Conservation (phyloP, 2,797 vertebrate genomes). For the Enteromius trimaculatus region DNA sequence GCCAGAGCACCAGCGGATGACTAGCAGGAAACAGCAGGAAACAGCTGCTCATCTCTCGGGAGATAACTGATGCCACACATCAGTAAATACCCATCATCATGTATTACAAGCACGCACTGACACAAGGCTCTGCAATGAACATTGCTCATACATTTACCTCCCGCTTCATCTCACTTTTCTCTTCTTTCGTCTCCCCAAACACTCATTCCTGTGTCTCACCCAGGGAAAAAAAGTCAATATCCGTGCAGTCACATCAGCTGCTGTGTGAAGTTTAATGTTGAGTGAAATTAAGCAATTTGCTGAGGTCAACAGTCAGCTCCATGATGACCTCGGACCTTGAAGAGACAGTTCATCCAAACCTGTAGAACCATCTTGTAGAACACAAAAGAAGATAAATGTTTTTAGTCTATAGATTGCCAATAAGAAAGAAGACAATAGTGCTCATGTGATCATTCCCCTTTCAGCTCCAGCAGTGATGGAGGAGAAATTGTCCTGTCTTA, state of each 20-base stretch:
- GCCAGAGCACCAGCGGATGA: constrained; percentile 32
- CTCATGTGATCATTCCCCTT: too few species aligned
- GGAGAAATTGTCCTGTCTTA: too few species aligned
- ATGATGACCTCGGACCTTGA: not conserved
- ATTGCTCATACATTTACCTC: not conserved
- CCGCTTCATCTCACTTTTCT: not conserved
- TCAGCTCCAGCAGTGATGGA: too few species aligned
- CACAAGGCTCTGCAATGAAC: constrained; percentile 10
- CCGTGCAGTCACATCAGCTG: not conserved
- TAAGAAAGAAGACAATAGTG: too few species aligned
- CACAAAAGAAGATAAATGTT: not conserved
- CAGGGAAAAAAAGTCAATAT: not conserved
- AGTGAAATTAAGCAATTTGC: constrained; percentile 19
- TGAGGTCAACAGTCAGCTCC: not conserved
- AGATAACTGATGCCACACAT: constrained; percentile 48
- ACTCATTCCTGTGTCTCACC: not conserved
- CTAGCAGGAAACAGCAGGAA: constrained; percentile 52
- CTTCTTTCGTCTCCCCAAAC: not conserved
- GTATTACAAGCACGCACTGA: constrained; percentile 3
- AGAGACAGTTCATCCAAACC: not conserved
- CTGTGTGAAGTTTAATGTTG: constrained; percentile 5
- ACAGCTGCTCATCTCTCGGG: constrained; percentile 45
- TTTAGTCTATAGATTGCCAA: not conserved
- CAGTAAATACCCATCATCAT: constrained; percentile 7
- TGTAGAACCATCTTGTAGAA: too few species aligned